Percentiles rank a stretch among this genome's conserved stretches.
Conservation (phyloP, 2,888 invertebrate genomes). For the Drosophila anceps region DNA sequence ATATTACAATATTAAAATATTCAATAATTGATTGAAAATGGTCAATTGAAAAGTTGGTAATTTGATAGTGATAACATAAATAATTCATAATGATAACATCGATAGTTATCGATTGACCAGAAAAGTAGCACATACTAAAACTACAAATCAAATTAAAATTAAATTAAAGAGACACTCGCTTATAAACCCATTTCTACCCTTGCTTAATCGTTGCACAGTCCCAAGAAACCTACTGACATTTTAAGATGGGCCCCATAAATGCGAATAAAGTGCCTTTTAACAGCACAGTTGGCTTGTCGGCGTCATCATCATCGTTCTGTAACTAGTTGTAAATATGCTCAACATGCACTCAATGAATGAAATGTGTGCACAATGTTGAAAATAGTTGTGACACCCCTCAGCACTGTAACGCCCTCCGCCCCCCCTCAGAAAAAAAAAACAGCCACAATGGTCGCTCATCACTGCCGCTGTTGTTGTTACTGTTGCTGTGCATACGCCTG, state of each 20-base stretch:
- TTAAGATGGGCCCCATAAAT: constrained; percentile 69
- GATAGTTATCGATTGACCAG: neutral
- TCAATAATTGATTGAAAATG: neutral
- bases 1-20: neutral
- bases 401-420: neutral
- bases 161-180: neutral
- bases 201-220: neutral
- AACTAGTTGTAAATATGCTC: constrained; percentile 76
- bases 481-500: constrained; percentile 62
- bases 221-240: constrained; percentile 51
- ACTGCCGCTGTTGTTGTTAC: constrained; percentile 16
- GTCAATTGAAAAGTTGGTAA: too few relatives aligned
- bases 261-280: constrained; percentile 67
- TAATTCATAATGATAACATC: neutral
- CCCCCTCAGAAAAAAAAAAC: constrained; percentile 14
- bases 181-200: neutral
- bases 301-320: constrained; percentile 37
- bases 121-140: too few relatives aligned
- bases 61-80: neutral
- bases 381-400: constrained; percentile 69
- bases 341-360: constrained; percentile 78
- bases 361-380: constrained; percentile 79
- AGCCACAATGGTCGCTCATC: constrained; percentile 31
- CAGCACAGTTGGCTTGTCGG: constrained; percentile 39
- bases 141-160: neutral